Evolutionary conservation across 2,113 vertebrate genomes (phyloP), one percentile per base, ranked within the genome.

Genomic region (Parotia lawesii): DNA sequence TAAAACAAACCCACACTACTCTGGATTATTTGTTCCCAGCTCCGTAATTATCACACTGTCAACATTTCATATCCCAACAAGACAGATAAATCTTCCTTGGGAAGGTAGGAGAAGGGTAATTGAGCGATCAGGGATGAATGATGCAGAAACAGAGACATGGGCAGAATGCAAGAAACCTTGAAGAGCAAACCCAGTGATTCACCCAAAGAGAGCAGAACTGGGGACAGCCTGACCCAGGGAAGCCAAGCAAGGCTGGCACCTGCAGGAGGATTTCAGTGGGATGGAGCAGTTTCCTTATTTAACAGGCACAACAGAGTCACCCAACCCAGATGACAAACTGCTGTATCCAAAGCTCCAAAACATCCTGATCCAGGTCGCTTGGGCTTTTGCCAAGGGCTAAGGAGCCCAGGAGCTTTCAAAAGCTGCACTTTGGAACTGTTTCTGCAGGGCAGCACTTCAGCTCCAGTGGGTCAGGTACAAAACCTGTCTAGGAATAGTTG

Each of bases 41-140:
- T 94, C 90, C 0, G 0, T 85, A 84, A 94, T 91, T 91, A 95
- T 76, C 83, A 67, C 3, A 44, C 85, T 86, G 87, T 87, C 95
- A 96, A 94, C 79, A 84, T 65, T 65, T 93, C 91, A 57, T 48
- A 90, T 7, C 61, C 6, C 6, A 80, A 76, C 58, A 47, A 94
- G 95, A 62, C 94, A 96, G 74, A 89, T 69, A 79, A 94, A 89
- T 82, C 92, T 87, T 95, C 89, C 79, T 83, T 37, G 19, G 47
- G 85, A 94, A 96, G 61, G 83, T 1, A 56, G 88, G 71, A 87
- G 85, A 88, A 93, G 73, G 76, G 91, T 73, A 96, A 95, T 76
- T 85, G 96, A 87, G 89, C 94, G 91, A 94, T 81, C 91, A 89
- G 60, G 86, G 87, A 79, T 94, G 96, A 93, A 65, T 40, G 74